Evolutionary conservation across 2,113 vertebrate genomes (phyloP).

Genomic region (Microtus ochrogaster): DNA sequence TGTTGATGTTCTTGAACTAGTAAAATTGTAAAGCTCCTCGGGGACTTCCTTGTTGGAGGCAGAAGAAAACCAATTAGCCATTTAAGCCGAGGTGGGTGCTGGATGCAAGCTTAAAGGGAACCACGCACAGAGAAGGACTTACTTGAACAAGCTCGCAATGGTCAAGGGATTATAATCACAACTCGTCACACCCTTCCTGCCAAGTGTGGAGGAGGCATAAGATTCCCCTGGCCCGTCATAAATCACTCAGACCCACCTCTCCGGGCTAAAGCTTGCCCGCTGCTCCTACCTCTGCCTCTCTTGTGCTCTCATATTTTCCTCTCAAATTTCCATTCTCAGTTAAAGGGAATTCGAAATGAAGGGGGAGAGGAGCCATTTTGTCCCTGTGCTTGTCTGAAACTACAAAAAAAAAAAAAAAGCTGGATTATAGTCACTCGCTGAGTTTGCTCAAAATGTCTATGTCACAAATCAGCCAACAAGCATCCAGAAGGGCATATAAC

Average conservation of each 20-base stretch:
- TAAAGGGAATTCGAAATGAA: conserved; percentile 30
- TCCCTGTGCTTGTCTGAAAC: neutral
- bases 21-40: conserved; percentile 67
- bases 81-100: conserved; percentile 62
- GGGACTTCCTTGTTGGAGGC: conserved; percentile 68
- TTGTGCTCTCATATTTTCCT: conserved; percentile 33
- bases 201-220: conserved; percentile 57
- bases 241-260: conserved; percentile 70
- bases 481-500: neutral
- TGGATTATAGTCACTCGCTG: neutral
- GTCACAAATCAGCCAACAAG: neutral
- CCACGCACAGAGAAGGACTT: conserved; percentile 55
- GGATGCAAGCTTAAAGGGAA: conserved; percentile 34
- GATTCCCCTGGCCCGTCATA: conserved; percentile 64
- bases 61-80: conserved; percentile 70
- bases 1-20: conserved; percentile 66
- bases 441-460: neutral
- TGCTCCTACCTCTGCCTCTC: neutral
- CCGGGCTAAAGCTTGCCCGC: conserved; percentile 12
- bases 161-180: conserved; percentile 59
- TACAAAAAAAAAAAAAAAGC: neutral
- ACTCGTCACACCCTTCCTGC: conserved; percentile 73
- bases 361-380: neutral
- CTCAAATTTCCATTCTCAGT: conserved; percentile 48
- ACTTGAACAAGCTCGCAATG: conserved; percentile 55